Percentiles rank a stretch among this genome's conserved stretches.
These are phyloP conservation scores for Podarcis lilfordi DNA, from an alignment of 2,797 vertebrate species.

Conservation along the genomic window DNA sequence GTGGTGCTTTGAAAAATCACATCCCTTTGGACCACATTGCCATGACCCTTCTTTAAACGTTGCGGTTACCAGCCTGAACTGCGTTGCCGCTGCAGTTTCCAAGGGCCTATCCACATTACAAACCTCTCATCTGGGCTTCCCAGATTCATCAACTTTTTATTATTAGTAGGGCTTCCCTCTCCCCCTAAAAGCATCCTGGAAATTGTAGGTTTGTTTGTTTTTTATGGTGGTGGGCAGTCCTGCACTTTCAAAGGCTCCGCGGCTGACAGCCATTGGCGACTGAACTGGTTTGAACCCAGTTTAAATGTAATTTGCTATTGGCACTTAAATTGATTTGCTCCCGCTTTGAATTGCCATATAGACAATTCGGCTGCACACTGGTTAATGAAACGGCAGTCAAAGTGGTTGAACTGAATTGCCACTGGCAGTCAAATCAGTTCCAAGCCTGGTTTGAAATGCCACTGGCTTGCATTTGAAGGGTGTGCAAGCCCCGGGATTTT, in stretches of 20 bases:
- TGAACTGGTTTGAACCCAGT: neutral
- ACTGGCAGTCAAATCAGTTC: neutral
- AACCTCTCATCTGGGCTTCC: neutral
- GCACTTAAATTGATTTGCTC: no score
- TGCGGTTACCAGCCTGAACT: neutral
- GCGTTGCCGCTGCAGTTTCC: neutral
- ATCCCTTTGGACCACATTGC: neutral
- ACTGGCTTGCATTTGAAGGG: neutral
- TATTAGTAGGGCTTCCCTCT: neutral
- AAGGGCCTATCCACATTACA: neutral
- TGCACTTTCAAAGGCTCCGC: neutral
- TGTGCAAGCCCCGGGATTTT: no score
- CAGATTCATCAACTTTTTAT: no score
- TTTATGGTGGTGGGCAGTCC: neutral
- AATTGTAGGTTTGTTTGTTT: neutral
- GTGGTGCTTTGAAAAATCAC: neutral
- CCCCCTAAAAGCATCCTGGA: neutral
- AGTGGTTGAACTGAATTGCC: no score
- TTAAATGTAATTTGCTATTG: no score
- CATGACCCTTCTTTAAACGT: neutral
- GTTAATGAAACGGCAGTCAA: no score
- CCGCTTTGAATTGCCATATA: no score
- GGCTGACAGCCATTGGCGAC: neutral
- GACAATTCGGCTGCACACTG: no score
- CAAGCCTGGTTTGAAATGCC: neutral